A percentile compares a stretch with the other conserved stretches of the same genome.
Conservation (phyloP, 1,140 invertebrate genomes). For the Onthophagus taurus region DNA sequence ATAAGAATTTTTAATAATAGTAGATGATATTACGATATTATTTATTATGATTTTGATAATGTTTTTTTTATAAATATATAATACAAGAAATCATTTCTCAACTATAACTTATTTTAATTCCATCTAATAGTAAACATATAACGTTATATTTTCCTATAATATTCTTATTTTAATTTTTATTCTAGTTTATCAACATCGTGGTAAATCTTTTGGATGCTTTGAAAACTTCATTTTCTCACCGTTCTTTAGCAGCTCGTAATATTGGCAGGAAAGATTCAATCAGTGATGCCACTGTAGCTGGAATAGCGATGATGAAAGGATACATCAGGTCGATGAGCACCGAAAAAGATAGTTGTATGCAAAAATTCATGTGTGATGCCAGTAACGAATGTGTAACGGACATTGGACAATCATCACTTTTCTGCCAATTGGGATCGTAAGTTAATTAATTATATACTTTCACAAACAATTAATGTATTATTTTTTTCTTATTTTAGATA, state of each 20-base stretch:
- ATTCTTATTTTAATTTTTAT: no score
- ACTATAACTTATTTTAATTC: neutral
- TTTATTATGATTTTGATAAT: neutral
- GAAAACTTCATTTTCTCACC: constrained; percentile 84
- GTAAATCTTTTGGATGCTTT: constrained; percentile 80
- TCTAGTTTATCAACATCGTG: constrained; percentile 83
- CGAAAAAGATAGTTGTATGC: constrained; percentile 68
- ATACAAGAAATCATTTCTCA: neutral
- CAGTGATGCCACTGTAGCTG: constrained; percentile 75
- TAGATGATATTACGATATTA: no score
- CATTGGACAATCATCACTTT: constrained; percentile 72
- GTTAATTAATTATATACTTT: constrained; percentile 34
- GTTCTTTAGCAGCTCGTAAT: constrained; percentile 69
- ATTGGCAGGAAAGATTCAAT: constrained; percentile 75
- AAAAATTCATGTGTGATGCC: constrained; percentile 78
- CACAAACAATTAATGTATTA: neutral
- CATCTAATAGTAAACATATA: no score
- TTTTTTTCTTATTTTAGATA: constrained; percentile 58
- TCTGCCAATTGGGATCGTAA: constrained; percentile 90
- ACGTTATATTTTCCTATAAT: no score
- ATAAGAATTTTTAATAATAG: no score
- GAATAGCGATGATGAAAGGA: constrained; percentile 78
- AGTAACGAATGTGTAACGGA: constrained; percentile 78
- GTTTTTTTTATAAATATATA: neutral
- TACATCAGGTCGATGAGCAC: constrained; percentile 75